Percentiles rank a stretch among this genome's conserved stretches.
These are phyloP conservation scores for Cnemophilus loriae DNA, from an alignment of 2,113 vertebrate genomes.

Conservation along the genomic window DNA sequence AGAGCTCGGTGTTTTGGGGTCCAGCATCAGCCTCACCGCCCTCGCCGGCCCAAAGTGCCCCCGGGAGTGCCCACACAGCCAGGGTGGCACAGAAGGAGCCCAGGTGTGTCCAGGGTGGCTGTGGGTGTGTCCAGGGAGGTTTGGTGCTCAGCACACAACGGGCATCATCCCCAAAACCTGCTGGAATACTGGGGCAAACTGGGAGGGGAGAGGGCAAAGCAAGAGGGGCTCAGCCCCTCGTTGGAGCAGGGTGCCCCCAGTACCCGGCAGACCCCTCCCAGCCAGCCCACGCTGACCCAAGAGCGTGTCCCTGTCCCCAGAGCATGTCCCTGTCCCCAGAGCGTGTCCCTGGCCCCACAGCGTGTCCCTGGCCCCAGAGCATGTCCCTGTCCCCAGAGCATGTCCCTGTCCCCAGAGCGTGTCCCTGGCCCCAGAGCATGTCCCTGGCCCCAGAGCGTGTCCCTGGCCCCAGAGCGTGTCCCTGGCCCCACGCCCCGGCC, in stretches of 20 bases:
- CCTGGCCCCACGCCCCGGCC: fast-evolving
- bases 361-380: too few relatives aligned
- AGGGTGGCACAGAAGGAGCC: not conserved
- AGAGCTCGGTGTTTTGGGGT: not conserved
- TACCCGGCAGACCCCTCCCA: not conserved
- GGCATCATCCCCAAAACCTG: not conserved
- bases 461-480: not conserved
- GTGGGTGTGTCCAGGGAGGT: fast-evolving
- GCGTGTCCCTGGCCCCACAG: too few relatives aligned
- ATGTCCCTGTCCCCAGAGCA: not conserved
- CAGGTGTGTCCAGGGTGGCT: fast-evolving
- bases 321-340: too few relatives aligned
- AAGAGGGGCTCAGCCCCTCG: not conserved
- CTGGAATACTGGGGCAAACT: not conserved
- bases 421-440: not conserved
- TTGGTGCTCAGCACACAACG: not conserved
- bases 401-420: not conserved
- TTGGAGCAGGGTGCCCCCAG: fast-evolving
- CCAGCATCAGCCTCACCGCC: fast-evolving
- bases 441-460: not conserved
- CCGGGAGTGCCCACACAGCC: fast-evolving
- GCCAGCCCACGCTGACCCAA: not conserved
- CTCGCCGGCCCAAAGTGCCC: fast-evolving
- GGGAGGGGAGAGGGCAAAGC: not conserved
- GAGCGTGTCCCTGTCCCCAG: too few relatives aligned